Conservation (phyloP, 2,113 vertebrate genomes). For the Nymphicus hollandicus region DNA sequence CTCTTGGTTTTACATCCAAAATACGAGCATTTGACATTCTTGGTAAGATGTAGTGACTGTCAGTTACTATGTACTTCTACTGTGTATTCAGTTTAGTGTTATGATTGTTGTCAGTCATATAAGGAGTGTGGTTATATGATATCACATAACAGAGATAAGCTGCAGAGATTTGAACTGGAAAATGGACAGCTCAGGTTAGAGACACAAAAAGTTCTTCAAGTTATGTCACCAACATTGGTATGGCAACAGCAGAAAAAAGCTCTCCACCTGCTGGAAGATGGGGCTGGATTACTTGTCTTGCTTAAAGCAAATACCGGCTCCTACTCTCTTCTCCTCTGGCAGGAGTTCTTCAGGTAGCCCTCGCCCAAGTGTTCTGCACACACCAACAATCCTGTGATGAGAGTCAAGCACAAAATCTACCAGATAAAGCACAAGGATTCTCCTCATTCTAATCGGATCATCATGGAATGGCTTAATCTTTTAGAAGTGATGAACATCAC, state of each 20-base stretch:
- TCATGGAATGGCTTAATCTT: neutral
- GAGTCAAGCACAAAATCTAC: neutral
- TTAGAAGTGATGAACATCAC: neutral
- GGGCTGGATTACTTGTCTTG: neutral
- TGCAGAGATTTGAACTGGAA: neutral
- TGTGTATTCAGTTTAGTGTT: neutral
- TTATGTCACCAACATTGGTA: rapidly evolving
- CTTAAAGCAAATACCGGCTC: neutral
- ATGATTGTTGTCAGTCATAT: neutral
- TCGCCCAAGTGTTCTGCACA: neutral
- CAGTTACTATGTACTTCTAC: neutral
- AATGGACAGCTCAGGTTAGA: neutral
- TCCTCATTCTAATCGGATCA: neutral
- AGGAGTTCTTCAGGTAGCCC: neutral
- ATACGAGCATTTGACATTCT: neutral
- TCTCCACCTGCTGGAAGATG: neutral
- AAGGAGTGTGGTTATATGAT: neutral
- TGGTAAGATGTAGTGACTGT: neutral
- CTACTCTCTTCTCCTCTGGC: neutral
- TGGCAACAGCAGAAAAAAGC: neutral
- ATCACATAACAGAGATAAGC: neutral
- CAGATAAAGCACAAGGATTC: neutral
- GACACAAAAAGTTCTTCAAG: neutral
- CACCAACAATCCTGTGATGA: neutral
- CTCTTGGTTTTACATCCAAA: neutral